These are phyloP conservation scores for Eptatretus atami DNA, from an alignment of 2,797 vertebrate species.

Conservation along the genomic window DNA sequence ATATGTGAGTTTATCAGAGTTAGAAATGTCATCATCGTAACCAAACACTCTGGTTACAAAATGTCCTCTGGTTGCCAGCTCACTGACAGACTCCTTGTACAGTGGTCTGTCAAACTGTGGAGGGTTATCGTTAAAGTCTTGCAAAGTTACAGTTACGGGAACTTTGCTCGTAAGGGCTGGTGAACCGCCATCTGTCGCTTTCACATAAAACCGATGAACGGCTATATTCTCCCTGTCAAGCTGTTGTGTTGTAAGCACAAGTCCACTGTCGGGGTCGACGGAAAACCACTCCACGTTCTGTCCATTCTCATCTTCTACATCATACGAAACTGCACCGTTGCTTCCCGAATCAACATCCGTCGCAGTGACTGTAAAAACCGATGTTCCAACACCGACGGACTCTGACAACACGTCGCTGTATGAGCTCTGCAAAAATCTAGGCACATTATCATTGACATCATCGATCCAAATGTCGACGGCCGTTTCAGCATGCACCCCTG, in stretches of 20 bases:
- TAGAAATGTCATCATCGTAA: slow-evolving; percentile 59
- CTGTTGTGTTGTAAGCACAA: slow-evolving; percentile 66
- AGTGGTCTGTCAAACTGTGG: slow-evolving; percentile 74
- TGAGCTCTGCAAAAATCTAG: slow-evolving; percentile 34
- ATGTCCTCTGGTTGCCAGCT: slow-evolving; percentile 56
- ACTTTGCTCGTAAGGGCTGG: slow-evolving; percentile 55
- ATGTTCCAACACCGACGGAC: slow-evolving; percentile 66
- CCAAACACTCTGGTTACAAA: slow-evolving; percentile 83
- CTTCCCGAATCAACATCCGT: slow-evolving; percentile 52
- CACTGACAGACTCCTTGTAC: slow-evolving; percentile 68
- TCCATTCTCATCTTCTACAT: slow-evolving; percentile 49
- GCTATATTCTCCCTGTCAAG: slow-evolving; percentile 56
- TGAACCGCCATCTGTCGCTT: slow-evolving; percentile 64
- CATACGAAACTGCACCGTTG: slow-evolving; percentile 48
- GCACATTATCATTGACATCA: slow-evolving; percentile 68
- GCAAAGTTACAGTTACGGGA: slow-evolving; percentile 37
- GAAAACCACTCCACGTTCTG: slow-evolving; percentile 88
- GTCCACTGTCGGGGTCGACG: slow-evolving; percentile 64
- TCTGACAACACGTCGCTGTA: slow-evolving; percentile 56
- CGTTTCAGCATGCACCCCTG: slow-evolving; percentile 62
- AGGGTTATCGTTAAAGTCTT: slow-evolving; percentile 72
- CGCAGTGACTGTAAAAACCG: slow-evolving; percentile 51
- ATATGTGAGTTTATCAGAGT: slow-evolving; percentile 52
- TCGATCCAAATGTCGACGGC: slow-evolving; percentile 43
- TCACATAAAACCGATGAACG: slow-evolving; percentile 39